phyloP scores from a whole-genome alignment of 2,113 vertebrate genomes.

The Oncorhynchus tshawytscha region DNA sequence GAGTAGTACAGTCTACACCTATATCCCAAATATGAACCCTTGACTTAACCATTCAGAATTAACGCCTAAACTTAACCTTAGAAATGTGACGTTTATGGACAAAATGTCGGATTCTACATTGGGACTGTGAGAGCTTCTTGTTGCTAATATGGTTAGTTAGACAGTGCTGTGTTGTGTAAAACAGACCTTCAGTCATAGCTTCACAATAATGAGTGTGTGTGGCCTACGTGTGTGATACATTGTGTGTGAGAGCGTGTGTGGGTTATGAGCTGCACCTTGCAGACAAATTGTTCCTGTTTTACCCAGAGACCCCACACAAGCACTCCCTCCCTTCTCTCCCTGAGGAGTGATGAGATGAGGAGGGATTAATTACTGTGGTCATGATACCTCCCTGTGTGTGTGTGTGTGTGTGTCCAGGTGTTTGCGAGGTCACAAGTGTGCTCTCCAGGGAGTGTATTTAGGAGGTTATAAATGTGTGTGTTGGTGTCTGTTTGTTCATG shows the following conservation, averaged over 20 bases:
- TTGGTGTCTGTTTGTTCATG: slow-evolving; percentile 18
- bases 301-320: slow-evolving; percentile 20
- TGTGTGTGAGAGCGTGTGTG: background rate
- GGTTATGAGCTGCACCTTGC: slow-evolving; percentile 6
- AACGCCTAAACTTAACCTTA: no score
- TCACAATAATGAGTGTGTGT: background rate
- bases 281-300: slow-evolving; percentile 19
- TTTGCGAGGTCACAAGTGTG: slow-evolving; percentile 43
- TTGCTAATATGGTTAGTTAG: no score
- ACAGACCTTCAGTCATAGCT: background rate
- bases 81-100: no score
- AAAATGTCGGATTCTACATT: no score
- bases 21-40: no score
- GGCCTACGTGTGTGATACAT: background rate
- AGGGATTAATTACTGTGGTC: slow-evolving; percentile 53
- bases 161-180: no score
- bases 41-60: no score
- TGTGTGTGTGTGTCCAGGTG: slow-evolving; percentile 17
- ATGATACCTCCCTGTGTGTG: slow-evolving; percentile 24
- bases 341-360: slow-evolving; percentile 28
- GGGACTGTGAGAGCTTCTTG: no score
- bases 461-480: slow-evolving; percentile 14
- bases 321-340: background rate
- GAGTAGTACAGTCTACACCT: no score
- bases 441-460: background rate